These are phyloP conservation scores for Sisyra terminalis DNA, from an alignment of 2,888 invertebrate species.

Conservation along the genomic window DNA sequence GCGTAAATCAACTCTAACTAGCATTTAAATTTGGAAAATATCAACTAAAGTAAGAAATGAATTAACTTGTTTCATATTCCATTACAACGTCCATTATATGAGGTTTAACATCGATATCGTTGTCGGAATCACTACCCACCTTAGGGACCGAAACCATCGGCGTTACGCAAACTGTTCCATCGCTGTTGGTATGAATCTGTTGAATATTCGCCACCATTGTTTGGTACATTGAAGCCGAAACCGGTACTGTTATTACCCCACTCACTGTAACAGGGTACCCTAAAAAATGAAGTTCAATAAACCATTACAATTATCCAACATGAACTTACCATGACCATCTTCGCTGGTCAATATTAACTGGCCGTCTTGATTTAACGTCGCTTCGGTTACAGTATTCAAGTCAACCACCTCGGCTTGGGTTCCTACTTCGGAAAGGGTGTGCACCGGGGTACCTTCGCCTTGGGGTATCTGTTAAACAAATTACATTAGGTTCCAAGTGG, in stretches of 20 bases:
- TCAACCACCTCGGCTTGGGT: conserved; percentile 71
- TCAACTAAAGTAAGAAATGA: too few relatives aligned
- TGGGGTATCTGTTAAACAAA: conserved; percentile 37
- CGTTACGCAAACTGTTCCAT: conserved; percentile 69
- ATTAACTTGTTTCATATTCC: too few relatives aligned
- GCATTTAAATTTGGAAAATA: too few relatives aligned
- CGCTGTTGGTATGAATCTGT: conserved; percentile 50
- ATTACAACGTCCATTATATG: background rate
- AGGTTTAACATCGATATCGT: conserved; percentile 2
- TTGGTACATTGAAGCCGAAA: conserved; percentile 91
- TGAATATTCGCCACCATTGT: conserved; percentile 86
- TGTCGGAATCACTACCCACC: conserved; percentile 15
- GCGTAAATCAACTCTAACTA: too few relatives aligned
- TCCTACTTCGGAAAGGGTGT: conserved; percentile 58
- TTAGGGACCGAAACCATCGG: conserved; percentile 66
- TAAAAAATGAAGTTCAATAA: too few relatives aligned
- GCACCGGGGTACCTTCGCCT: conserved; percentile 39
- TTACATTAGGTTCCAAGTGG: background rate
- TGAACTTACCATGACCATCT: conserved; percentile 67
- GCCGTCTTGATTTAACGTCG: conserved; percentile 80
- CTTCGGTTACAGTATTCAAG: conserved; percentile 76
- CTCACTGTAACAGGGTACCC: conserved; percentile 72
- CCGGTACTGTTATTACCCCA: conserved; percentile 90
- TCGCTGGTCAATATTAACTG: conserved; percentile 91
- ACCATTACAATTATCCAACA: too few relatives aligned